These are phyloP conservation scores for Karalla daura DNA, from an alignment of 2,797 vertebrate species.

Conservation along the genomic window DNA sequence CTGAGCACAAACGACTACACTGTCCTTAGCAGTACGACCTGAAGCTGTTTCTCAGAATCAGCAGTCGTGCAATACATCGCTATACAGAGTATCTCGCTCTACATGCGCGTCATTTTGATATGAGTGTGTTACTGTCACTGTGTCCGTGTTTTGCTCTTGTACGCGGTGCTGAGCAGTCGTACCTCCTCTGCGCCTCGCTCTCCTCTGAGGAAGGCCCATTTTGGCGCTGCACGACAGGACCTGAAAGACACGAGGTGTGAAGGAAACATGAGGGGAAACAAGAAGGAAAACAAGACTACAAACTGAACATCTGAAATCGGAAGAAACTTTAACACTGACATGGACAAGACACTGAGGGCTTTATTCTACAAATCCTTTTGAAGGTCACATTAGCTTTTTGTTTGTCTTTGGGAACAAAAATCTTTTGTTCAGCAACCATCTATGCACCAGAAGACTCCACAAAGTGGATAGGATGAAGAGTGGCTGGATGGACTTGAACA, in stretches of 20 bases:
- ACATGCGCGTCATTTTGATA: not conserved
- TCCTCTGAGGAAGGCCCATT: constrained; percentile 97
- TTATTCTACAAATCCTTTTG: too few species aligned
- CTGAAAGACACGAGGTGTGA: constrained; percentile 73
- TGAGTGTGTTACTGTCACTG: not conserved
- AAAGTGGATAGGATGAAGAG: too few species aligned
- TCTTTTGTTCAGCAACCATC: not conserved
- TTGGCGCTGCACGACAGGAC: constrained; percentile 94
- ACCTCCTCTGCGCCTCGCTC: constrained; percentile 96
- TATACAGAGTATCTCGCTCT: not conserved
- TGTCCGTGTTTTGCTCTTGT: not conserved
- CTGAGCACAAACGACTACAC: not conserved
- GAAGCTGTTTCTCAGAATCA: not conserved
- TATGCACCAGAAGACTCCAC: not conserved
- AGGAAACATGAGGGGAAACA: constrained; percentile 1
- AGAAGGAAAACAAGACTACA: too few species aligned
- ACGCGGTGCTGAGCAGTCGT: constrained; percentile 19
- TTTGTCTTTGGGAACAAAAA: too few species aligned
- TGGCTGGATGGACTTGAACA: too few species aligned
- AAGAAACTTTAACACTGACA: too few species aligned
- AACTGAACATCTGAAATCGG: too few species aligned
- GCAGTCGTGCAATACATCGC: too few species aligned
- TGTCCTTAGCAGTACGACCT: not conserved
- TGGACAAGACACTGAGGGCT: too few species aligned
- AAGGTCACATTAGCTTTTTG: too few species aligned